These are phyloP conservation scores for Sycophila sp. DNA, from an alignment of 1,140 invertebrate species.

Conservation along the genomic window DNA sequence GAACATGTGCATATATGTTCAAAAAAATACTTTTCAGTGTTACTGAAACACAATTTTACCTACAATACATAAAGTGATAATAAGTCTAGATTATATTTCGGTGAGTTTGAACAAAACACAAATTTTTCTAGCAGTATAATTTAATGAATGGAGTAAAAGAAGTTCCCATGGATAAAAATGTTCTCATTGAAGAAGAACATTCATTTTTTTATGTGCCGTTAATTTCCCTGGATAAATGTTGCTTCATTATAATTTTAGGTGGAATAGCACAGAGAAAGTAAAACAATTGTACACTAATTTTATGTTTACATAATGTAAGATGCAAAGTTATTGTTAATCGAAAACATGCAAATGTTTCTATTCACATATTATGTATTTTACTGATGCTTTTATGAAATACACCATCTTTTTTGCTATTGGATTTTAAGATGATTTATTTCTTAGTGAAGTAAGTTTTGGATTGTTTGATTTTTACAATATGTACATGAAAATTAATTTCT, in stretches of 20 bases:
- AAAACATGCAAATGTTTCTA: conserved; percentile 47
- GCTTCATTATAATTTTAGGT: neutral
- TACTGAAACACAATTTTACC: no score
- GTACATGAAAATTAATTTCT: no score
- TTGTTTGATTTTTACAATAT: no score
- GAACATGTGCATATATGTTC: no score
- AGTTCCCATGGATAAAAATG: neutral
- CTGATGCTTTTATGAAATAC: conserved; percentile 53
- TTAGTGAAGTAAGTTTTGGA: no score
- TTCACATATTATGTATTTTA: conserved; percentile 52
- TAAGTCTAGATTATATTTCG: no score
- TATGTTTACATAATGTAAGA: conserved; percentile 13
- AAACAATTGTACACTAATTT: conserved; percentile 3
- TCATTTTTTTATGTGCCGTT: neutral
- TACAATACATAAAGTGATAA: no score
- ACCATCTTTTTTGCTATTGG: conserved; percentile 53
- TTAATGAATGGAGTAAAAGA: neutral
- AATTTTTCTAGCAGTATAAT: no score
- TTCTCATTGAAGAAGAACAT: neutral
- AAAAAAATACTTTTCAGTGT: no score
- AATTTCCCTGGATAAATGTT: neutral
- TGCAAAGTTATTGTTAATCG: conserved; percentile 41
- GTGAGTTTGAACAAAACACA: no score
- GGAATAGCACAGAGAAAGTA: neutral
- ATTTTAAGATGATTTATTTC: conserved; percentile 9